Evolutionary conservation across 1,140 invertebrate species (phyloP), one percentile per base, ranked within the genome.

Genomic region (Drosophila leontia): DNA sequence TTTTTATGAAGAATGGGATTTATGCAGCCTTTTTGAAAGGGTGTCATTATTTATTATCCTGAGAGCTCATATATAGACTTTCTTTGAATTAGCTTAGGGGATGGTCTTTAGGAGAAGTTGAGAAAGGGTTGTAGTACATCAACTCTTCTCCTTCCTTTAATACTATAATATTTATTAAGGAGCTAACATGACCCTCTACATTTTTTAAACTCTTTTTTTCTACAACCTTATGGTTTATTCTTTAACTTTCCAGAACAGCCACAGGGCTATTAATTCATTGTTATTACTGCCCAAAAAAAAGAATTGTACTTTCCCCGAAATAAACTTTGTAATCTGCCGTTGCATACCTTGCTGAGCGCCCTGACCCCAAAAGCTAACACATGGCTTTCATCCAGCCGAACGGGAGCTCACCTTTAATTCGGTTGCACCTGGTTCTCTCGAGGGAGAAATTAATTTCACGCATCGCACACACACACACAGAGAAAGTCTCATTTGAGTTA

Each of bases 391-490:
- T 55, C 12, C 29, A 44, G 6, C 62, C 42, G 35, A 53, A 50
- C 26, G 44, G 42, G 26, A 39, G 65, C 60, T 37, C 47, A 56
- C 51, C 70, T 75, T 50, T 58, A 72, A 72, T 72, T 42, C 34
- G 44, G 15, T 17, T 50, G 67, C 55, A 59, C 35, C 44, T 42
- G 42, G 44, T 42, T 58, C 42, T 42, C 71, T 39, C 71, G 39
- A 65, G 60, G 60, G 74, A 51, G 72, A 76, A 65, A 64, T 65
- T 56, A 76, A 65, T 75, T 75, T 76, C 59, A 70, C 57, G 70
- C 69, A 62, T 78, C 44, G 35, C 48, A 60, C 39, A 39, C 32
- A 57, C 32, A 57, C 13, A 42, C n/a, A 9, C n/a, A 6, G 34
- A 17, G 34, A 65, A 47, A 56, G 44, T 50, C 34, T 34, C 42